A percentile compares a stretch with the other conserved stretches of the same genome.
Conservation (phyloP, 2,113 vertebrate genomes). For the Hassar affinis region DNA sequence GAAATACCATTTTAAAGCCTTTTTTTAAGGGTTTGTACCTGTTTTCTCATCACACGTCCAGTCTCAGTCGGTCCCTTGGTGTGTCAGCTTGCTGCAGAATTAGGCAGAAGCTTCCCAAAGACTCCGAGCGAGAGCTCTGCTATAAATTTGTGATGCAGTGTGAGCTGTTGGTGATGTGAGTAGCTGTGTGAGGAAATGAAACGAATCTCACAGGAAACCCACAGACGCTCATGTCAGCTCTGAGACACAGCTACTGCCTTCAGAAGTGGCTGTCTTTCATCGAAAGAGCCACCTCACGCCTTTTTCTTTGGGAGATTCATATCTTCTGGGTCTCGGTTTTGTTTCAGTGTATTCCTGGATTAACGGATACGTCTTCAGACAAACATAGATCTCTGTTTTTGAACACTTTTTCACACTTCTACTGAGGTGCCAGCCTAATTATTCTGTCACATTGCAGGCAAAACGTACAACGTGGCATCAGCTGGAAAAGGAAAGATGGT, state of each 20-base stretch:
- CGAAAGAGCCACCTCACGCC: neutral
- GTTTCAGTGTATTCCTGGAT: neutral
- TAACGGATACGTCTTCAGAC: neutral
- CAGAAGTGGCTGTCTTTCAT: neutral
- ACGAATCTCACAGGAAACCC: constrained; percentile 4
- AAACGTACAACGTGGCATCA: neutral
- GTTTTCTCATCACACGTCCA: neutral
- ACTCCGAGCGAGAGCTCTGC: neutral
- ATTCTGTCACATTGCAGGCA: constrained; percentile 7
- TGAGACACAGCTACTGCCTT: neutral
- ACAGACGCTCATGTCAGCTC: constrained; percentile 21
- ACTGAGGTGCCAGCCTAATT: constrained; percentile 6
- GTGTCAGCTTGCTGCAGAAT: neutral
- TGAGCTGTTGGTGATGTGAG: constrained; percentile 3
- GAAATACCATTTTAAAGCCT: neutral
- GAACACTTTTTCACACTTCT: neutral
- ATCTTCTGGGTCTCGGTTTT: neutral
- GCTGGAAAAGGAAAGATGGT: neutral
- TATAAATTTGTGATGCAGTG: constrained; percentile 24
- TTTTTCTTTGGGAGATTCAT: neutral
- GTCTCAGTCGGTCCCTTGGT: too few species aligned
- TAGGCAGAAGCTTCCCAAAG: neutral
- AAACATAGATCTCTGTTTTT: neutral
- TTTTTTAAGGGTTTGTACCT: neutral
- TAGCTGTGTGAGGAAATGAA: constrained; percentile 14